A percentile compares a stretch with the other conserved stretches of the same genome.
Conservation (phyloP, 2,888 invertebrate genomes). For the Eurois occulta region DNA sequence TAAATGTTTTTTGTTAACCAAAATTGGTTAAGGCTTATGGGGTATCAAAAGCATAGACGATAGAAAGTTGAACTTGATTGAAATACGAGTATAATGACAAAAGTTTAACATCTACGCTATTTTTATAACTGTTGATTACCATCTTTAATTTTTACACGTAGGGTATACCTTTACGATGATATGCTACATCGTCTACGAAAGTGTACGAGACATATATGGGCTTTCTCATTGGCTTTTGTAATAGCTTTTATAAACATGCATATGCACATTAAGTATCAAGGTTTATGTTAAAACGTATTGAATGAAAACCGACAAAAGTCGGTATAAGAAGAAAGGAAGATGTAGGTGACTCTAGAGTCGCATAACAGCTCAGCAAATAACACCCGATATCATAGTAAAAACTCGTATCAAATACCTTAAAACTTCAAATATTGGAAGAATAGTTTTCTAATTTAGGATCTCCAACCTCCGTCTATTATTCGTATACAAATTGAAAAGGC, state of each 20-base stretch:
- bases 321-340: background rate
- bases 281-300: background rate
- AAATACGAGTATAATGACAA: background rate
- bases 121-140: background rate
- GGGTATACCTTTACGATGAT: background rate
- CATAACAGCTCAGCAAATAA: background rate
- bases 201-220: background rate
- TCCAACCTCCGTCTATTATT: conserved; percentile 29
- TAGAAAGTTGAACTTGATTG: background rate
- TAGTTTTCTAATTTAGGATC: conserved; percentile 41
- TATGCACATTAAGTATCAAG: background rate
- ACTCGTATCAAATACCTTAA: background rate
- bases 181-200: background rate
- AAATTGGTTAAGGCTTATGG: background rate
- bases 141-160: background rate
- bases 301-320: background rate
- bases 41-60: background rate
- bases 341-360: no score
- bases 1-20: background rate
- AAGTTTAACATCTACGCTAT: background rate
- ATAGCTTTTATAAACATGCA: background rate
- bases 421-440: background rate
- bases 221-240: background rate
- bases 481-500: conserved; percentile 62
- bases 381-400: background rate